These are phyloP conservation scores for Gallinago undulata DNA, from an alignment of 2,113 vertebrate species.

Conservation along the genomic window DNA sequence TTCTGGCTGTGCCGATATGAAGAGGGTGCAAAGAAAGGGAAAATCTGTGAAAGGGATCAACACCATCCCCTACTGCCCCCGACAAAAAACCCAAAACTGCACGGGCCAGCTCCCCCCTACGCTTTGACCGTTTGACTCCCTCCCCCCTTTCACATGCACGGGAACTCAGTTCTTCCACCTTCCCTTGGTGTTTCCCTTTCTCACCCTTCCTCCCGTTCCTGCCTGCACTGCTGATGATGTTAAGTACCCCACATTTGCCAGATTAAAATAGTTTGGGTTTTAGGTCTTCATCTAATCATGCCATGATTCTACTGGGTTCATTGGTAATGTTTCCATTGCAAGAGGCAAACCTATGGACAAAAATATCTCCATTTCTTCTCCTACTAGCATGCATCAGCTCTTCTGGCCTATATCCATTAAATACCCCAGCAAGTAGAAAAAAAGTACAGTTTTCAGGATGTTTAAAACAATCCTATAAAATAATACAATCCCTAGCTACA, in stretches of 20 bases:
- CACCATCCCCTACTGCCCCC: fast-evolving
- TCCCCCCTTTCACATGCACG: background rate
- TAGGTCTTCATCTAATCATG: background rate
- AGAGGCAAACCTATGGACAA: background rate
- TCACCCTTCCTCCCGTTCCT: background rate
- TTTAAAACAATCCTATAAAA: background rate
- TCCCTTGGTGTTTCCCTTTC: background rate
- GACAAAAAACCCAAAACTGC: fast-evolving
- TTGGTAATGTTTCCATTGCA: background rate
- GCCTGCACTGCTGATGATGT: background rate
- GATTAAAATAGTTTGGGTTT: background rate
- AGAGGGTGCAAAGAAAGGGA: background rate
- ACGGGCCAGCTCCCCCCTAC: background rate
- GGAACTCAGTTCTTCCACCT: background rate
- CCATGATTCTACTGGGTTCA: background rate
- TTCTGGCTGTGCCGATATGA: background rate
- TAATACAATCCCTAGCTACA: background rate
- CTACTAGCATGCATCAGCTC: background rate
- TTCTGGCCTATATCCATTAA: background rate
- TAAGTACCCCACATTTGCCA: background rate
- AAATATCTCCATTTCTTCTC: background rate
- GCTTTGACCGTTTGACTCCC: background rate
- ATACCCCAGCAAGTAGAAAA: background rate
- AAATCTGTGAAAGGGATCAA: background rate
- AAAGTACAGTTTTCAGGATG: background rate